phyloP scores from a whole-genome alignment of 2,113 vertebrate species.

The Machaerirhynchus nigripectus region DNA sequence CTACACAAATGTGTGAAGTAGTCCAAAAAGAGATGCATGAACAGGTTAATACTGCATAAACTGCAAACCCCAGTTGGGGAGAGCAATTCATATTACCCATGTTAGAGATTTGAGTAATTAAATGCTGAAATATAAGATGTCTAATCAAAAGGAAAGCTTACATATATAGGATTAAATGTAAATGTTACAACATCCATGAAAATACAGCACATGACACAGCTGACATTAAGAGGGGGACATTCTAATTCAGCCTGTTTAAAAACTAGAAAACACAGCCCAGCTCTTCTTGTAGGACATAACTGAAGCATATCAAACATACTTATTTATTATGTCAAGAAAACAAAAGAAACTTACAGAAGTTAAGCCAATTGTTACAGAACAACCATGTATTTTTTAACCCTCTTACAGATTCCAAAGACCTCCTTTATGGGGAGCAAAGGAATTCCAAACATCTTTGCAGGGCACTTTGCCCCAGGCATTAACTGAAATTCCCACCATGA shows the following conservation, averaged over 20 bases:
- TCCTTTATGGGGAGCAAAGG: slow-evolving; percentile 58
- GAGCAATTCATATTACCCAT: neutral
- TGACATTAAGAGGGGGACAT: neutral
- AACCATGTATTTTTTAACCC: slow-evolving; percentile 4
- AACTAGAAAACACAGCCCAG: neutral
- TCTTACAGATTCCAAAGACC: slow-evolving; percentile 51
- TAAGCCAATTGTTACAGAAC: neutral
- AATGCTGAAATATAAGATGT: neutral
- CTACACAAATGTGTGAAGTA: neutral
- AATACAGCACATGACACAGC: neutral
- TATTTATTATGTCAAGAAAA: neutral
- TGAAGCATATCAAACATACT: neutral
- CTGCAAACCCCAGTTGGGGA: neutral
- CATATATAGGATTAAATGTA: neutral
- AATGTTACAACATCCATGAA: neutral
- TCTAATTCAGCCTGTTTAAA: neutral
- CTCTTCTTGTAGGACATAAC: neutral
- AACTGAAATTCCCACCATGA: slow-evolving; percentile 59
- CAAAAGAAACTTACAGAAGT: neutral
- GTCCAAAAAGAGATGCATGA: neutral
- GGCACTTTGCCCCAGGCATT: slow-evolving; percentile 54
- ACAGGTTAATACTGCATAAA: neutral
- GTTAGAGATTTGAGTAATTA: neutral
- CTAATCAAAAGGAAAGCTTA: neutral
- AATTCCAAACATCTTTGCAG: slow-evolving; percentile 68